These are phyloP conservation scores for Ptilodon capucinus DNA, from an alignment of 2,888 invertebrate species.

Conservation along the genomic window DNA sequence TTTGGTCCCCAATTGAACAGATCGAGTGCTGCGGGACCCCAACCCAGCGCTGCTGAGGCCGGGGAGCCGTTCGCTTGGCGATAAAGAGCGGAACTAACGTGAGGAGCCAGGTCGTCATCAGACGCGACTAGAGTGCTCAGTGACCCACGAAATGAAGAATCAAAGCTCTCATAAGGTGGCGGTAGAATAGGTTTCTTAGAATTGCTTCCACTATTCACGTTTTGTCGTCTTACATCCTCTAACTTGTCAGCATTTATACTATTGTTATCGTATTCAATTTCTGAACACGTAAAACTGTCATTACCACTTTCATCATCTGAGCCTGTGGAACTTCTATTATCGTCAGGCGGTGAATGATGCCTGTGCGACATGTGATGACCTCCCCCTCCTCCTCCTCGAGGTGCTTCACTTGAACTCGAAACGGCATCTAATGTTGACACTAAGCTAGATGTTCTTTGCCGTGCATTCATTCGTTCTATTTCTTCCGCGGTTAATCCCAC, in stretches of 20 bases:
- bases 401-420: constrained; percentile 94
- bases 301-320: constrained; percentile 97
- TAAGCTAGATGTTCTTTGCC: constrained; percentile 94
- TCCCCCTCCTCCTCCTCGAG: constrained; percentile 85
- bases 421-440: constrained; percentile 96
- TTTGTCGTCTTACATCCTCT: constrained; percentile 83
- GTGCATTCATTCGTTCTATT: constrained; percentile 93
- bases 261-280: constrained; percentile 97
- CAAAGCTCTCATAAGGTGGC: constrained; percentile 94
- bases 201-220: constrained; percentile 77
- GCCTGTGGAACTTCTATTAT: constrained; percentile 88
- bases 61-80: constrained; percentile 91
- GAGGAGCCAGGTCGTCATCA: constrained; percentile 94
- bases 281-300: constrained; percentile 98
- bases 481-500: constrained; percentile 96
- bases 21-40: constrained; percentile 87
- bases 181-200: constrained; percentile 87
- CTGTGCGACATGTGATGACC: constrained; percentile 87
- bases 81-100: constrained; percentile 89
- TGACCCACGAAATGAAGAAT: constrained; percentile 96
- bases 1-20: constrained; percentile 98
- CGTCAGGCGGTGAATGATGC: constrained; percentile 88
- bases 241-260: constrained; percentile 91
- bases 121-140: constrained; percentile 96
- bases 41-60: constrained; percentile 91